Evolutionary conservation across 2,888 invertebrate species (phyloP), one percentile per base, ranked within the genome.

Genomic region (Ormyrus rosae): DNA sequence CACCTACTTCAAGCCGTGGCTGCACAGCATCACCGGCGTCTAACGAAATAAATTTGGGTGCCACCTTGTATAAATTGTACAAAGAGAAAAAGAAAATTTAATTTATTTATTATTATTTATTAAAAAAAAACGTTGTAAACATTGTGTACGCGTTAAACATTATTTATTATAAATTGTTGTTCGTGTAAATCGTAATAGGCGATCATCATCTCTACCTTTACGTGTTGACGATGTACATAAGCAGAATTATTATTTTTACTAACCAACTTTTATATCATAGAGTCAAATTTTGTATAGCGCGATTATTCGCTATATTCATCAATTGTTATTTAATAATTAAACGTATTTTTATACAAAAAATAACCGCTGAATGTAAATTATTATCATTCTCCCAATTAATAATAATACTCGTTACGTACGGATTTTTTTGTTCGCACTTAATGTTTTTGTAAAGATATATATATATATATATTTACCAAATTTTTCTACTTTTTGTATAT

Each of bases 1-100:
- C 82, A 96, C 96, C 0, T 97, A 93, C 91, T 98, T 97, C 91
- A 97, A 97, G 87, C 96, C 97, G 1, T 98, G 98, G 98, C 93
- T 98, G 81, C 95, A 95, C 88, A 95, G 95, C 86, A 95, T 97
- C 86, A 96, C 96, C n/a, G 96, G 96, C 58, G 94, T 96, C 34
- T 89, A 83, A 67, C 46, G 6, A 65, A 63, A 2, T 8, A 0
- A 45, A 46, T 10, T 10, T 9, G n/a, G 10, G 81, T 86, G 88
- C 88, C 87, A 86, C 85, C 19, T 85, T 89, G 89, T 89, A 89
- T 88, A 89, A 89, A 89, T 82, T 89, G 89, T 89, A 89, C 88
- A 89, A 89, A 89, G 80, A 60, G 51, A 56, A 56, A 45, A 67
- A 51, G 11, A 84, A 84, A 88, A 85, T 85, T 82, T 88, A 86